Evolutionary conservation across 1,140 invertebrate genomes (phyloP).

Genomic region (Aethina tumida): DNA sequence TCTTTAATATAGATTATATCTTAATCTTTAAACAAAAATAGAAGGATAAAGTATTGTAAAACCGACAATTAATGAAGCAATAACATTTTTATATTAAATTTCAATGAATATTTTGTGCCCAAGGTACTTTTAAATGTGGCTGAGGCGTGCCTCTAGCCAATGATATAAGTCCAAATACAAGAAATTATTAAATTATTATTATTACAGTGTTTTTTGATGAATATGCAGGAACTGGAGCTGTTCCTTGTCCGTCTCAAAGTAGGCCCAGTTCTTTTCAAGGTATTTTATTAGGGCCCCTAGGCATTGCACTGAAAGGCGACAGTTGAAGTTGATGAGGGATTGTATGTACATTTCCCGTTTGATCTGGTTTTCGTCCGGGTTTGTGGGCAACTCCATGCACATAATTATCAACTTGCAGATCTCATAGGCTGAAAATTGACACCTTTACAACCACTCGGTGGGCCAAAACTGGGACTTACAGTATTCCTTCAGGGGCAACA

Average conservation of each 20-base stretch:
- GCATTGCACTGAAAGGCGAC: constrained; percentile 54
- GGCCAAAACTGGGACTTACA: constrained; percentile 34
- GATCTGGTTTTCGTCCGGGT: constrained; percentile 46
- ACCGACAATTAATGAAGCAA: neutral
- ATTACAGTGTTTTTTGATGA: constrained; percentile 55
- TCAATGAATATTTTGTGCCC: too few relatives aligned
- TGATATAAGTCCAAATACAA: neutral
- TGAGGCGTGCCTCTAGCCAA: too few relatives aligned
- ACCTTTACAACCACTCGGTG: neutral
- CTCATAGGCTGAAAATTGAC: constrained; percentile 42
- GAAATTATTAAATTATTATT: constrained; percentile 10
- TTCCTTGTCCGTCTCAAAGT: constrained; percentile 43
- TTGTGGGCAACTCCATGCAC: constrained; percentile 47
- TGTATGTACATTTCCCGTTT: constrained; percentile 55
- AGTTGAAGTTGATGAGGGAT: constrained; percentile 57
- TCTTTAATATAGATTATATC: neutral
- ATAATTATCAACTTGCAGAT: constrained; percentile 50
- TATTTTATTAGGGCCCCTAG: constrained; percentile 64
- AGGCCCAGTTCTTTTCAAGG: constrained; percentile 57
- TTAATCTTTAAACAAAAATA: neutral
- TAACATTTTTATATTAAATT: too few relatives aligned
- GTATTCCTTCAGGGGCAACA: constrained; percentile 47
- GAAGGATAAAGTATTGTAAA: neutral
- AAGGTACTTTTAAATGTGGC: neutral
- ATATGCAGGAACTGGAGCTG: constrained; percentile 49